Evolutionary conservation across 2,797 vertebrate species (phyloP).

Genomic region (Glossophaga mutica): DNA sequence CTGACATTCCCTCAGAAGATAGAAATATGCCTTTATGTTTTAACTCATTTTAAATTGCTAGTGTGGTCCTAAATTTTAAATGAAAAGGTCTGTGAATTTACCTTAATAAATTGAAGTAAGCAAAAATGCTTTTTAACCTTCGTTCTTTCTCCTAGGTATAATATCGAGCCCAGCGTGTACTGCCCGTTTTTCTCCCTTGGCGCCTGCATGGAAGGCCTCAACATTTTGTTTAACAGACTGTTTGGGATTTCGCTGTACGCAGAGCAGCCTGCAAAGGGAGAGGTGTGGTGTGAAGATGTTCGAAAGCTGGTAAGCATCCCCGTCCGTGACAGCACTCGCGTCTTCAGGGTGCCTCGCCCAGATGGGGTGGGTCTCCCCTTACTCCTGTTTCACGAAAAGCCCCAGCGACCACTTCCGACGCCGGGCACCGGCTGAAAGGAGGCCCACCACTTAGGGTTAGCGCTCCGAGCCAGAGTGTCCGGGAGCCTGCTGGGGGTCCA

Average conservation of each 20-base stretch:
- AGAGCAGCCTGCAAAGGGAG: slow-evolving; percentile 90
- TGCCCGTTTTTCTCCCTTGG: slow-evolving; percentile 96
- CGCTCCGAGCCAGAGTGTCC: background rate
- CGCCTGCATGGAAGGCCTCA: slow-evolving; percentile 96
- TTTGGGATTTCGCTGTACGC: slow-evolving; percentile 91
- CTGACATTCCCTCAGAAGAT: background rate
- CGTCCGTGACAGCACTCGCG: accelerated
- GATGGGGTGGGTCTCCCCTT: background rate
- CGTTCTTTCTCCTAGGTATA: slow-evolving; percentile 85
- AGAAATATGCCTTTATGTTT: background rate
- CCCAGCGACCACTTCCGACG: background rate
- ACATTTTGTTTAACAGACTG: slow-evolving; percentile 90
- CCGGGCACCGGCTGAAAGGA: background rate
- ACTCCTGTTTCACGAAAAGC: background rate
- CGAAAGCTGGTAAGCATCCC: slow-evolving; percentile 90
- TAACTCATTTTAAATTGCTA: background rate
- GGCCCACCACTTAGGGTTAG: background rate
- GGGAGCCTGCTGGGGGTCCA: background rate
- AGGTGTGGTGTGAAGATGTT: slow-evolving; percentile 95
- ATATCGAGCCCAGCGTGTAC: slow-evolving; percentile 95
- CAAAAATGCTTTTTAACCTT: background rate
- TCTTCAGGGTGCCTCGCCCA: background rate
- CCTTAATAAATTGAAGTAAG: background rate
- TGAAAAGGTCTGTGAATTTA: background rate
- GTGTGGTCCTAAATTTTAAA: background rate